Evolutionary conservation across 1,140 invertebrate genomes (phyloP), one percentile per base, ranked within the genome.

Genomic region (Papilio xuthus): DNA sequence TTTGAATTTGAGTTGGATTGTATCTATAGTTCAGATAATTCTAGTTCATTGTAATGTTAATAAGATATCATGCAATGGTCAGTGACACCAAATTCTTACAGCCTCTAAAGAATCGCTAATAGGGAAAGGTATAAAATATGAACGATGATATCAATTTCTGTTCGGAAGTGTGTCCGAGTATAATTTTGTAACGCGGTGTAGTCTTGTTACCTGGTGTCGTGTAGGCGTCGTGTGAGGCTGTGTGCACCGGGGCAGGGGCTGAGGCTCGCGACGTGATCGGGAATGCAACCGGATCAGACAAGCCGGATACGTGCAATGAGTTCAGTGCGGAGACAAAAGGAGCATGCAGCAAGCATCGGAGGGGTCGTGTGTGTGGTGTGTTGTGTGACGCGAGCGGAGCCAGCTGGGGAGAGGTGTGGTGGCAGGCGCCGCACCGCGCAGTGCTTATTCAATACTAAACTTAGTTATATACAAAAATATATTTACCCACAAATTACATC

Each of bases 121-220:
- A 90, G 91, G 92, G 92, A 94, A 94, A 94, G 92, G 92, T 94
- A 94, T 94, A 94, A 94, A 94, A 94, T 94, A 94, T 92, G 91
- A 85, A 88, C 86, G 82, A 89, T 90, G 88, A 92, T 90, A 89
- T 88, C 85, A 88, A 85, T 88, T 88, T 89, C 89, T 91, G 89
- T 89, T 91, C 89, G 83, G 86, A 82, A 42, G 86, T 83, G 85
- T 89, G 87, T 90, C 83, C 86, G 82, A 85, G 84, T 82, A 84
- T 81, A 56, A 77, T 84, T 83, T 74, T 63, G 83, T 83, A 81
- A 87, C 87, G 91, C 91, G 89, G 88, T 89, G 90, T 91, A 89
- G 86, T 90, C 70, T 8, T 0, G 13, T 83, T 84, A 89, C 84
- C 84, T 89, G 88, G 90, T 89, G 90, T 88, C 89, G 91, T 92